Evolutionary conservation across 2,888 invertebrate genomes (phyloP).

Genomic region (Eupeodes luniger): DNA sequence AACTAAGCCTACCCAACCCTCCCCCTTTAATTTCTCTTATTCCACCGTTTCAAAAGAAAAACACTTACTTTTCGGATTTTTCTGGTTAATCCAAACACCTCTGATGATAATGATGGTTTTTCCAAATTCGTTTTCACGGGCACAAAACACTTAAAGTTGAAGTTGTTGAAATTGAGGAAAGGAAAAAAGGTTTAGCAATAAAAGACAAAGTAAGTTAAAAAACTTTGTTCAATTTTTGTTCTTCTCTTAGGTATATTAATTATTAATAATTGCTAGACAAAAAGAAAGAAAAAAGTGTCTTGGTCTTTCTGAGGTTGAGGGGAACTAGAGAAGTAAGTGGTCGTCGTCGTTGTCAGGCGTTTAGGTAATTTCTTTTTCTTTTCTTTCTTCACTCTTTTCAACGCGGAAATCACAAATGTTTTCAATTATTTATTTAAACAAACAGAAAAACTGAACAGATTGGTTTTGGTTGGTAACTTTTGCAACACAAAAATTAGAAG

Average conservation of each 20-base stretch:
- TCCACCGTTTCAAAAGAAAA: conserved; percentile 16
- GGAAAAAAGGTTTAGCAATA: not conserved
- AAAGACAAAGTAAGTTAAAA: conserved; percentile 41
- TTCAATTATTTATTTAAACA: conserved; percentile 24
- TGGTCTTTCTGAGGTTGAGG: conserved; percentile 50
- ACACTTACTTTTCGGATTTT: conserved; percentile 34
- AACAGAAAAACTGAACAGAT: conserved; percentile 50
- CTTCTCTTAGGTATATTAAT: conserved; percentile 14
- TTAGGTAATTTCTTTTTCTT: conserved; percentile 16
- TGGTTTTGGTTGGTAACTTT: conserved; percentile 36
- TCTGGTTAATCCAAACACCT: conserved; percentile 17
- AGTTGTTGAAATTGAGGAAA: not conserved
- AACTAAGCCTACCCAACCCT: not conserved
- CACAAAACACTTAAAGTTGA: conserved; percentile 34
- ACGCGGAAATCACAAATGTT: conserved; percentile 38
- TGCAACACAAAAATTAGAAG: conserved; percentile 64
- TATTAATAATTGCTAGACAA: conserved; percentile 47
- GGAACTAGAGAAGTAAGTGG: conserved; percentile 50
- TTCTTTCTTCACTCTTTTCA: conserved; percentile 6
- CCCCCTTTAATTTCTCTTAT: not conserved
- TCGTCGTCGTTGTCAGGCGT: conserved; percentile 34
- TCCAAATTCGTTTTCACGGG: conserved; percentile 60
- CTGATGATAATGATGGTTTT: conserved; percentile 32
- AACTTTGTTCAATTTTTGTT: conserved; percentile 31
- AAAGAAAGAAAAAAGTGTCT: conserved; percentile 21